Base-by-base conservation (phyloP, 2,113 vertebrate genomes). In the Xiphophorus maculatus region DNA sequence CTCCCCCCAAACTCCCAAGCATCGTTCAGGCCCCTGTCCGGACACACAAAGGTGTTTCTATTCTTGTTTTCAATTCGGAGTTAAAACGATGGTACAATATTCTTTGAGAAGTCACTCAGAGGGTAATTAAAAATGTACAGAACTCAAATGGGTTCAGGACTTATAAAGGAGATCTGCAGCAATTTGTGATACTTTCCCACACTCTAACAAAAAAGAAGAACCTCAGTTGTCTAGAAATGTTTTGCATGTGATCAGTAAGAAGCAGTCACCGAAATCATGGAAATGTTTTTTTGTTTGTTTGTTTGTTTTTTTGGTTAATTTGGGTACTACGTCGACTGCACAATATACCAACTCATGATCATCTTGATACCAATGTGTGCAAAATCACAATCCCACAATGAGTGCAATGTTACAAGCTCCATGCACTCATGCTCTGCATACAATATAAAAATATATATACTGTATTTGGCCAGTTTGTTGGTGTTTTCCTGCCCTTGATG, bases 31-130 rank as follows among this genome's bases (percentile, higher is more conserved):
- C 79, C 85, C 87, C 80, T 65, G 11, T 80, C 69, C 74, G 60
- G 73, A 86, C 80, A 89, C 75, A 67, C 66, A 35, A 61, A 73
- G 74, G 72, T 65, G 77, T 80, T 88, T 88, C 86, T 89, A 85
- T 91, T 87, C 84, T 75, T 68, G 74, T 81, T 85, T 82, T 82
- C 75, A 71, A 69, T 66, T 81, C 63, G 75, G 71, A 69, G 80
- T 63, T 82, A 66, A 74, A 88, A 87, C 82, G 81, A 51, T 40
- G 13, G 63, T 60, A 10, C 62, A 61, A 33, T 62, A 10, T 8
- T 29, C 66, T 29, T 14, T 22, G 61, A 58, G 70, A 73, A 77
- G 79, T 63, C 69, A 37, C 63, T 58, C 27, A 58, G 48, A 54
- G 63, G 40, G 66, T 66, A 29, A 87, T 81, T 37, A 35, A 83